Conservation (phyloP, 2,888 invertebrate genomes). For the Ophion ventricosus region DNA sequence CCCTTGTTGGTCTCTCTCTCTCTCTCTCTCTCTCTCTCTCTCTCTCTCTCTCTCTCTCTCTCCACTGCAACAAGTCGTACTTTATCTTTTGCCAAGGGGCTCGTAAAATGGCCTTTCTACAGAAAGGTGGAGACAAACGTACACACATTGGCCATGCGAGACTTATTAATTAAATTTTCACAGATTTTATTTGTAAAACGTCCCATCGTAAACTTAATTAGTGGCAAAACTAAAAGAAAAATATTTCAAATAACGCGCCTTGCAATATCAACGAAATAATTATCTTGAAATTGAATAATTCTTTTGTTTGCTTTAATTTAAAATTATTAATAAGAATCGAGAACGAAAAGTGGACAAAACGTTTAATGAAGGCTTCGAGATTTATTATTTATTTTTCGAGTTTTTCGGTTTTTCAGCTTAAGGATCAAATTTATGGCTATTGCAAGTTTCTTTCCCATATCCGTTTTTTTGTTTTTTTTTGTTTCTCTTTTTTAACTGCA, state of each 20-base stretch:
- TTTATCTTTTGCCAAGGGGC: not conserved
- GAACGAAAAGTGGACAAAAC: too few relatives aligned
- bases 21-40: too few relatives aligned
- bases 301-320: not conserved
- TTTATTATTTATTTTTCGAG: not conserved
- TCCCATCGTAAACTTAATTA: not conserved
- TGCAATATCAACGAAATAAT: not conserved
- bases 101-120: not conserved
- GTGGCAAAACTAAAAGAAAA: not conserved
- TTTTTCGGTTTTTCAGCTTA: not conserved
- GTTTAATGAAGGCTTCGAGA: not conserved
- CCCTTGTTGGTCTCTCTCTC: not conserved
- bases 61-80: not conserved
- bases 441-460: not conserved
- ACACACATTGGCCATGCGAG: not conserved
- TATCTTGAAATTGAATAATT: not conserved
- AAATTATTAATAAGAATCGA: too few relatives aligned
- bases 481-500: slow-evolving; percentile 14
- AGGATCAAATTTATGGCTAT: not conserved
- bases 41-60: too few relatives aligned
- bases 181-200: not conserved
- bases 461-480: too few relatives aligned
- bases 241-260: not conserved
- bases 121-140: not conserved
- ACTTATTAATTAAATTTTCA: not conserved